Evolutionary conservation across 2,797 vertebrate genomes (phyloP).

Genomic region (Fratercula arctica): DNA sequence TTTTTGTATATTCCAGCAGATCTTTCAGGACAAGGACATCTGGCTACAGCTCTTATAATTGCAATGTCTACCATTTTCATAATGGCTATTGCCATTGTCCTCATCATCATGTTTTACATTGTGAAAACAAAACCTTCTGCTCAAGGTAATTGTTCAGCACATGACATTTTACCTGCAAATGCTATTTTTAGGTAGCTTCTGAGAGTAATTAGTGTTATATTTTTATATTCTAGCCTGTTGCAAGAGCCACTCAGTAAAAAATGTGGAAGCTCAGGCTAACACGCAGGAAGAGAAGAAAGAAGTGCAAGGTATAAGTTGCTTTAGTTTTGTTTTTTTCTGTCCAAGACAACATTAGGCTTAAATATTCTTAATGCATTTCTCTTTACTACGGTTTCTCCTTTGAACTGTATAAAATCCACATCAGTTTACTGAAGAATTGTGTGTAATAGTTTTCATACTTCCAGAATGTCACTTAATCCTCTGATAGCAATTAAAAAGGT

Average conservation of each 20-base stretch:
- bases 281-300: conserved; percentile 96
- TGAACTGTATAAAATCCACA: neutral
- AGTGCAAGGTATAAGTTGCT: conserved; percentile 82
- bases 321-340: conserved; percentile 27
- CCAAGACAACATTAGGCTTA: neutral
- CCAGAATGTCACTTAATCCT: neutral
- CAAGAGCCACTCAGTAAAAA: conserved; percentile 89
- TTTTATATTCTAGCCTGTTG: conserved; percentile 86
- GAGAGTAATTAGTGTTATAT: neutral
- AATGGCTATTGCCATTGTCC: conserved; percentile 97
- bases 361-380: neutral
- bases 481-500: neutral
- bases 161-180: neutral
- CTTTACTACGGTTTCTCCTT: neutral
- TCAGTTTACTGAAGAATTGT: neutral
- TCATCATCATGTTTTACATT: conserved; percentile 99
- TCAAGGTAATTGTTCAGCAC: conserved; percentile 82
- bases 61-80: conserved; percentile 99
- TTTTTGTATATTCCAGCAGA: conserved; percentile 76
- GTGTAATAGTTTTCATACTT: neutral
- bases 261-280: conserved; percentile 86
- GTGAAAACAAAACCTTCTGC: conserved; percentile 92
- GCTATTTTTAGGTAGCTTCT: neutral
- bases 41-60: conserved; percentile 96
- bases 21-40: conserved; percentile 89